Base-by-base conservation (phyloP, 2,797 vertebrate genomes). In the Masticophis lateralis region DNA sequence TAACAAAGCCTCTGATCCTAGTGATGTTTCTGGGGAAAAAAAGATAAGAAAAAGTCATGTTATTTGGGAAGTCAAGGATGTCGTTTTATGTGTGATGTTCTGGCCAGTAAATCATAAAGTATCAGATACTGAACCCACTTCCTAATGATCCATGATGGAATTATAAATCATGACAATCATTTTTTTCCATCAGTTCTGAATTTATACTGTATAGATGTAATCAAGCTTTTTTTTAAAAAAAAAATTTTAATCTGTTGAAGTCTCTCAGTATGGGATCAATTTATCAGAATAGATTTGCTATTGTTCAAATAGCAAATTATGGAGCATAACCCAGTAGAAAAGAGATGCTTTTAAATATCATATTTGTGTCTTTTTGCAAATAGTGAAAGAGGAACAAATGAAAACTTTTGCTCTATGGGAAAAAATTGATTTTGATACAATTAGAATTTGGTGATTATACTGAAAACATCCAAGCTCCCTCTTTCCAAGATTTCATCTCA, bases 401-500 rank as follows among this genome's bases (percentile, higher is more conserved):
- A 53, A 86, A 86, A 53, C 2, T 28, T 86, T 28, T 86, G 83
- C 25, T 89, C 89, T 20, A 13, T 0, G 6, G 51, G 69, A 28
- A 93, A 94, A 88, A 20, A 2, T 5, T 12, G 11, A 16, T 94
- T 87, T 88, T 94, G n/a, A 91, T 91, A 88, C 2, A 18, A 27
- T 59, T 87, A 20, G 28, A 88, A 63, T 92, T 66, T 37, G 94
- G 25, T 11, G 59, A 55, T 0, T 56, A 6, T n/a, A 0, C 43
- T 88, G 32, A 32, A 91, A 93, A 94, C 12, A 89, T 27, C 28
- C 93, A 92, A 0, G 27, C 47, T 94, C 86, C 16, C 59, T 20
- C 47, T 92, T 90, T 90, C 43, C 87, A 92, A 87, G 37, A 53
- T 13, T 89, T 87, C 57, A 55, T 69, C 18, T 95, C 92, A 43